Percentiles rank a stretch among this genome's conserved stretches.
Evolutionary conservation across 2,113 vertebrate species (phyloP).

Genomic region (Noturus placidus): DNA sequence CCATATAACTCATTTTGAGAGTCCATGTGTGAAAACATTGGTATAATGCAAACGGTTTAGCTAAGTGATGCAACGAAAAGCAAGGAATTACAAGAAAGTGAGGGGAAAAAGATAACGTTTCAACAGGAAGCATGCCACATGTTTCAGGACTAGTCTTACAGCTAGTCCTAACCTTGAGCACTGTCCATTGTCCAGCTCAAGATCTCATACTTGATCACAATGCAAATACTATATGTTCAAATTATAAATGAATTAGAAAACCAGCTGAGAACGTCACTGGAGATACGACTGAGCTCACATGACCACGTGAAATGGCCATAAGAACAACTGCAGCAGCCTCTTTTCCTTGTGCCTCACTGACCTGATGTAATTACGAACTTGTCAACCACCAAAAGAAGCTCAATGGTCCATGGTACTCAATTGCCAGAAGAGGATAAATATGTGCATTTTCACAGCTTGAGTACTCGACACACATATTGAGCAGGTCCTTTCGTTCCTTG

Average conservation of each 20-base stretch:
- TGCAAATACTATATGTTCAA: background rate
- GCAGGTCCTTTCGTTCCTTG: background rate
- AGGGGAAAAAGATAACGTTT: background rate
- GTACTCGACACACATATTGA: background rate
- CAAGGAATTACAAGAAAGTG: background rate
- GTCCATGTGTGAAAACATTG: background rate
- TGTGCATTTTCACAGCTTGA: background rate
- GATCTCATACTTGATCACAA: background rate
- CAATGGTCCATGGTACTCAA: constrained; percentile 2
- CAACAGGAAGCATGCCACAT: background rate
- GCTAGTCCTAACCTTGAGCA: background rate
- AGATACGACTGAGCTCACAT: background rate
- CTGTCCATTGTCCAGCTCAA: background rate
- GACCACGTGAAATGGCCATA: background rate
- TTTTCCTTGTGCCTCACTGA: background rate
- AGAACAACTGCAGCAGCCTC: background rate
- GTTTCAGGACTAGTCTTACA: background rate
- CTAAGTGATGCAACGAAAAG: background rate
- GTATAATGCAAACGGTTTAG: background rate
- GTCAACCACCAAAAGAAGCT: background rate
- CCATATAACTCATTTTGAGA: background rate
- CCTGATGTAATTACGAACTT: background rate
- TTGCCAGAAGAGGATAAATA: background rate
- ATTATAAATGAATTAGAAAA: background rate
- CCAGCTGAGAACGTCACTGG: background rate